Conservation (phyloP, 2,888 invertebrate genomes). For the Drosophila hamatofila region DNA sequence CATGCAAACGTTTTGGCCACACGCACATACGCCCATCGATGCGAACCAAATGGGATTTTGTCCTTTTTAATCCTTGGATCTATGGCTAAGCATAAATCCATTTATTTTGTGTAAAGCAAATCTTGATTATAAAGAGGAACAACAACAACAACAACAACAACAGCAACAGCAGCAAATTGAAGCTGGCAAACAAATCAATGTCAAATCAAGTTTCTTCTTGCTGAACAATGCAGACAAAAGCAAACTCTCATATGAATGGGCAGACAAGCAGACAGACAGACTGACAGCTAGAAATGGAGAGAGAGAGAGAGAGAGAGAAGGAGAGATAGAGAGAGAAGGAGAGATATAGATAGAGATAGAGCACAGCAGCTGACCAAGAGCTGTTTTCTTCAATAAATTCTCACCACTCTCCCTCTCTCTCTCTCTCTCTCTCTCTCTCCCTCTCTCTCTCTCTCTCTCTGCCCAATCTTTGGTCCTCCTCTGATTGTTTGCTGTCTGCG, state of each 20-base stretch:
- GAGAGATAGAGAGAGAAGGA: not conserved
- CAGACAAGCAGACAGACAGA: slow-evolving; percentile 10
- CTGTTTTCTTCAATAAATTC: slow-evolving; percentile 7
- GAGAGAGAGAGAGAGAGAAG: not conserved
- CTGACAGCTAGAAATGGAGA: not conserved
- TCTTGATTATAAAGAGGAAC: slow-evolving; percentile 30
- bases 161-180: slow-evolving; percentile 10
- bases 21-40: slow-evolving; percentile 5
- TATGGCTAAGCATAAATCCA: slow-evolving; percentile 33
- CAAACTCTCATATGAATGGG: slow-evolving; percentile 34
- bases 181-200: slow-evolving; percentile 50
- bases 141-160: slow-evolving; percentile 10
- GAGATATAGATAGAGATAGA: not conserved
- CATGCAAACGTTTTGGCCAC: slow-evolving; percentile 2
- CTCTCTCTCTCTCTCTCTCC: not conserved
- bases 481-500: slow-evolving; percentile 40
- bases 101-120: slow-evolving; percentile 36
- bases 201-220: slow-evolving; percentile 46
- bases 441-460: not conserved
- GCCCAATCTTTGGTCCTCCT: not conserved
- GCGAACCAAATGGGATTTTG: not conserved
- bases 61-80: not conserved
- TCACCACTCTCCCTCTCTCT: not conserved
- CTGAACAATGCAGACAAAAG: slow-evolving; percentile 26
- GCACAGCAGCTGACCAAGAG: not conserved